phyloP scores from a whole-genome alignment of 1,140 invertebrate genomes.

The Campoletis sonorensis region DNA sequence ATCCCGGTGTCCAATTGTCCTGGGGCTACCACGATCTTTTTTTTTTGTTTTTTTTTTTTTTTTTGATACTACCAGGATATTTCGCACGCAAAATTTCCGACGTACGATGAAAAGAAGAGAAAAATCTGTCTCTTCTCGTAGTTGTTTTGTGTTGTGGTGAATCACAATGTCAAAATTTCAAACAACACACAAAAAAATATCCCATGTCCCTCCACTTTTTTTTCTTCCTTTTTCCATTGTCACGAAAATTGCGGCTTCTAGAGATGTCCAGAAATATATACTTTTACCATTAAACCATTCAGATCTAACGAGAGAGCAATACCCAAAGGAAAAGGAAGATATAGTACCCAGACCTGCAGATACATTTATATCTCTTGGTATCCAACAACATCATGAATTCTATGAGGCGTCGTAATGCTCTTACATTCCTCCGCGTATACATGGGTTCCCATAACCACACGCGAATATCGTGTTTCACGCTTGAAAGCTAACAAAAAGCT shows the following conservation, averaged over 20 bases:
- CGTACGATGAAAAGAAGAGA: slow-evolving; percentile 7
- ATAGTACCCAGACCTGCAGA: neutral
- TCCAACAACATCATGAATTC: slow-evolving; percentile 10
- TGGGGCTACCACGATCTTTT: slow-evolving; percentile 25
- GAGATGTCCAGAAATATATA: neutral
- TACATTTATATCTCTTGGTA: neutral
- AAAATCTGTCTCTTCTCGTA: no score
- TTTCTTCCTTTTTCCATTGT: no score
- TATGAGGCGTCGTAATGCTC: slow-evolving; percentile 28
- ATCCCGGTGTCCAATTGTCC: slow-evolving; percentile 51
- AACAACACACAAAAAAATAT: no score
- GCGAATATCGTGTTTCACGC: neutral
- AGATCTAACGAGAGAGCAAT: neutral
- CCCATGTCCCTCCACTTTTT: neutral
- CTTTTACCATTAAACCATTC: no score
- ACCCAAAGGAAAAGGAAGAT: neutral
- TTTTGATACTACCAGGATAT: neutral
- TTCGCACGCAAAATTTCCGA: slow-evolving; percentile 1
- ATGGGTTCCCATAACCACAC: neutral
- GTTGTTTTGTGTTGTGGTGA: no score
- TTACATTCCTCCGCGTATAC: neutral
- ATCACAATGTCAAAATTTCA: no score
- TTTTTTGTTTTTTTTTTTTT: slow-evolving; percentile 25
- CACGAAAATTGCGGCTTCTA: neutral
- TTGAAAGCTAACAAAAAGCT: neutral